Evolutionary conservation across 2,888 invertebrate genomes (phyloP), one percentile per base, ranked within the genome.

Genomic region (Sarcophaga subvicina): DNA sequence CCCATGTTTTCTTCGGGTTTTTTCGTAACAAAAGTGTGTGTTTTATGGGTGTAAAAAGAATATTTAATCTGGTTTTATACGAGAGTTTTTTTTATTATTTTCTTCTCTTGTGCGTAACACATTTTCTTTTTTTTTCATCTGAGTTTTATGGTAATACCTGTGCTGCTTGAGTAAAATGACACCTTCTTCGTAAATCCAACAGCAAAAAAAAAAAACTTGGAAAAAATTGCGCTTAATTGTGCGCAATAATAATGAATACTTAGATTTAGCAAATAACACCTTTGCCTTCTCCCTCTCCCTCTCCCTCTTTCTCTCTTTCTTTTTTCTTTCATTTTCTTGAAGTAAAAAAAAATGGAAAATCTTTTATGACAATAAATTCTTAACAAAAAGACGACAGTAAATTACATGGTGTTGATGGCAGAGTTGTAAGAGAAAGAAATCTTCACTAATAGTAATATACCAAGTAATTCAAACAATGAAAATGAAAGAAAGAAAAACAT

Each of bases 211-310:
- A 66, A 77, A 78, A 83, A 62, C 62, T 84, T 60, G 37, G 10
- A 37, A 54, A 54, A 54, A 54, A 54, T 54, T 54, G 54, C 75
- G 78, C 81, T 87, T 89, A 89, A 89, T 89, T 89, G 89, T 88
- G 88, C 86, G 83, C 85, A 89, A 88, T 89, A 88, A 80, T 85
- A 85, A 89, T 88, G 87, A 86, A 88, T 87, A 88, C 83, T 84
- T 71, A 82, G 87, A 86, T 88, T 87, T 87, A 62, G 60, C 76
- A 66, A 80, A 69, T 63, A 75, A 75, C 76, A 80, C 60, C 80
- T 80, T 71, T 22, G 49, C 37, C 27, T 66, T 47, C 4, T 54
- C 12, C 14, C 17, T 54, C 54, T 17, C 54, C 17, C 12, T 14
- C 14, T 49, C 14, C 1, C 49, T 49, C 14, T 49, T 4, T 14